phyloP scores from a whole-genome alignment of 2,797 vertebrate genomes.

The Eidolon dupreanum region DNA sequence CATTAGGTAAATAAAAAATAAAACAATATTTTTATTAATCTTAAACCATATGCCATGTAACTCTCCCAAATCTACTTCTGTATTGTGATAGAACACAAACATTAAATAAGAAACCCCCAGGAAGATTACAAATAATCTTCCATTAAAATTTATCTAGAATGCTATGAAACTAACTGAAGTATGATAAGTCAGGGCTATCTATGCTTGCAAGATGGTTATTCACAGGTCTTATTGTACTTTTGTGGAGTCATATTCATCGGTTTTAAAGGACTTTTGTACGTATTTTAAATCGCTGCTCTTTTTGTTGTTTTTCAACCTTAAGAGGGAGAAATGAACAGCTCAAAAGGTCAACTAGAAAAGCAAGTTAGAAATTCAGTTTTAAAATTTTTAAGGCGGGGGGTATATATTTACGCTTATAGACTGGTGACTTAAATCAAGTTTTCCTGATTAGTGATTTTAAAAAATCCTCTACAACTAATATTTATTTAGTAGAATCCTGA shows the following conservation, averaged over 20 bases:
- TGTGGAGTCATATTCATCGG: conserved; percentile 11
- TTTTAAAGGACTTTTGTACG: conserved; percentile 22
- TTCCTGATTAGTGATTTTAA: conserved; percentile 3
- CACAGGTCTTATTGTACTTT: not conserved
- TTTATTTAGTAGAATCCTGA: conserved; percentile 53
- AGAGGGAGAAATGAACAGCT: not conserved
- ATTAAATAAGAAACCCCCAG: not conserved
- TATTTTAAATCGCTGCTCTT: not conserved
- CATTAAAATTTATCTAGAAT: not conserved
- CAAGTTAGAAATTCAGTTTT: conserved; percentile 45
- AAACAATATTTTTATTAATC: conserved; percentile 34
- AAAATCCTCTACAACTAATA: conserved; percentile 13
- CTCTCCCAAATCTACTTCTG: not conserved
- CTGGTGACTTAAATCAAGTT: conserved; percentile 22
- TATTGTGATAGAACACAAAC: not conserved
- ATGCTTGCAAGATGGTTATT: not conserved
- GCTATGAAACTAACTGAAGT: not conserved
- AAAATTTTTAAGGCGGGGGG: not conserved
- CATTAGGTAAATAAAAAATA: conserved; percentile 48
- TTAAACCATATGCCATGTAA: conserved; percentile 26
- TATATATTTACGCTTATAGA: not conserved
- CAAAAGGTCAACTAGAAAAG: conserved; percentile 21
- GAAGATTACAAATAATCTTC: conserved; percentile 32
- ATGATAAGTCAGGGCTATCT: not conserved
- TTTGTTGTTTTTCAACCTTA: not conserved